These are phyloP conservation scores for Sebastes glaucus DNA, from an alignment of 2,797 vertebrate species.

Conservation along the genomic window DNA sequence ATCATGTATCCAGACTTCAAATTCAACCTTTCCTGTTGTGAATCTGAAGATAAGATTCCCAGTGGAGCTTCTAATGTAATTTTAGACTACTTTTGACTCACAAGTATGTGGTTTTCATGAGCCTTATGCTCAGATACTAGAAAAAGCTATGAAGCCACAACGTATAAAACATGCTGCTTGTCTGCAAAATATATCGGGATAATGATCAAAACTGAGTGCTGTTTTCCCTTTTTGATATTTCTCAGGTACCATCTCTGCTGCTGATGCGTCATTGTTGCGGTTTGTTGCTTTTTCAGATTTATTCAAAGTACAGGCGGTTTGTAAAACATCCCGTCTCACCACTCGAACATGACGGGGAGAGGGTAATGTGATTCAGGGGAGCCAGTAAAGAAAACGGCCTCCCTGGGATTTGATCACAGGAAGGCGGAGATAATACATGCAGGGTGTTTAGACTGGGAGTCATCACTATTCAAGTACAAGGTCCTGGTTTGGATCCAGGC, in stretches of 20 bases:
- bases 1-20: not conserved
- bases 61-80: slow-evolving; percentile 9
- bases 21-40: not conserved
- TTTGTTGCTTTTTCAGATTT: slow-evolving; percentile 50
- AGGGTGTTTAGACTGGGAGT: slow-evolving; percentile 35
- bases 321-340: slow-evolving; percentile 37
- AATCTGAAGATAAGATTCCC: not conserved
- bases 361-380: slow-evolving; percentile 58
- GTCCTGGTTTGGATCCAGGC: slow-evolving; percentile 40
- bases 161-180: slow-evolving; percentile 9
- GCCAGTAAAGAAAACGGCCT: slow-evolving; percentile 44
- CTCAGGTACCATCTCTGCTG: not conserved
- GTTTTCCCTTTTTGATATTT: slow-evolving; percentile 19
- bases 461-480: slow-evolving; percentile 51
- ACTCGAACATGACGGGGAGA: slow-evolving; percentile 37
- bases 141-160: slow-evolving; percentile 1
- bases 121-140: slow-evolving; percentile 6
- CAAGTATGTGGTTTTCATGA: slow-evolving; percentile 4
- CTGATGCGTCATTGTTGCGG: slow-evolving; percentile 25
- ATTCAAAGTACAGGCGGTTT: slow-evolving; percentile 37
- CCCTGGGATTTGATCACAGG: slow-evolving; percentile 60
- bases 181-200: slow-evolving; percentile 16
- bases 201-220: not conserved
- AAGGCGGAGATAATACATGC: slow-evolving; percentile 45
- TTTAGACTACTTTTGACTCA: not conserved